phyloP scores from a whole-genome alignment of 2,113 vertebrate species.

The Lepus europaeus region DNA sequence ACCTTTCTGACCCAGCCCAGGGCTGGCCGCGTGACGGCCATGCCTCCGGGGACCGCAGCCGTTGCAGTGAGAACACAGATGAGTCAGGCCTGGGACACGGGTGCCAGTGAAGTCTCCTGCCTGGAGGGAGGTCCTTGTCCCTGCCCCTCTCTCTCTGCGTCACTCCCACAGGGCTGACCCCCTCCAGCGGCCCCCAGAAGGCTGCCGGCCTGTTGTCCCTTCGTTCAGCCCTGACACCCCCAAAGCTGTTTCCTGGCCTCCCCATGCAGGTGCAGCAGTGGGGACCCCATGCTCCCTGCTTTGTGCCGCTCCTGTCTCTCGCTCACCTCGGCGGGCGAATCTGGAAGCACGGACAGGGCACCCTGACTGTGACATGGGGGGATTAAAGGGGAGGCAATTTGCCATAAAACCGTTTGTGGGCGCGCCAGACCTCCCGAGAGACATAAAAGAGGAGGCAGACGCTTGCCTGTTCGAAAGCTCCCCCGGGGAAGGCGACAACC shows the following conservation, averaged over 20 bases:
- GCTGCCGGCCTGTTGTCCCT: not conserved
- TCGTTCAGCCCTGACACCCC: not conserved
- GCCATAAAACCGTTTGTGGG: not conserved
- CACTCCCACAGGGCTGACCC: not conserved
- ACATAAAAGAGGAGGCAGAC: not conserved
- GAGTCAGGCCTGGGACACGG: not conserved
- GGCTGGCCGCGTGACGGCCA: rapidly evolving
- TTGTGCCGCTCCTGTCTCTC: not conserved
- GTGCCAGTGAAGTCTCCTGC: not conserved
- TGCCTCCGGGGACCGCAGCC: not conserved
- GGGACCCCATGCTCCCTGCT: not conserved
- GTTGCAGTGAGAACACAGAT: rapidly evolving
- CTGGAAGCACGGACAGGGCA: not conserved
- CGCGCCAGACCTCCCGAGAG: not conserved
- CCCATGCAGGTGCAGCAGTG: not conserved
- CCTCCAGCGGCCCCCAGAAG: not conserved
- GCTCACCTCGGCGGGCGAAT: not conserved
- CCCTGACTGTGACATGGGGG: not conserved
- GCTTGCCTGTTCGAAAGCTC: too few relatives aligned
- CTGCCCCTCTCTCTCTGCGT: not conserved
- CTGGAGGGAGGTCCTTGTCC: not conserved
- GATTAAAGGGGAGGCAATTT: not conserved
- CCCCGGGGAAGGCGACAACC: not conserved
- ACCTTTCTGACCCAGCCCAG: not conserved
- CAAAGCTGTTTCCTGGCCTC: not conserved